Evolutionary conservation across 2,113 vertebrate genomes (phyloP), one percentile per base, ranked within the genome.

Genomic region (Podarcis cretensis): DNA sequence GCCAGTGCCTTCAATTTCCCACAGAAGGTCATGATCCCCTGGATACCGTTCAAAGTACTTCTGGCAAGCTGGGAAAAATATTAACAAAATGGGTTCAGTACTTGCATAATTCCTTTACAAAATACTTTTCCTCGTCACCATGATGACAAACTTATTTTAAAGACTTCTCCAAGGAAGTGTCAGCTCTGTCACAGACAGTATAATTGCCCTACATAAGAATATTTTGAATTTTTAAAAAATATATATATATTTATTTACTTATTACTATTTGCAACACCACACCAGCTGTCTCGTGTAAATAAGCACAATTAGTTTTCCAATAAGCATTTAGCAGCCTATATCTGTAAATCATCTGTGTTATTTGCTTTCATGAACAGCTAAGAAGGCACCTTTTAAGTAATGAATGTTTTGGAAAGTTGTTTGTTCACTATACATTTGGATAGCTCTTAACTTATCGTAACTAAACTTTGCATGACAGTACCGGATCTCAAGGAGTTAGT

Each of bases 1-100:
- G 82, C 98, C 98, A 79, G 94, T 86, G 90, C 97, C 96, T 91
- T 98, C 94, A 71, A 98, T 97, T 95, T 99, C 97, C 98, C 98
- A 99, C 40, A 99, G 94, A 68, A 98, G 92, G 57, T 97, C 95
- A 57, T 89, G 91, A 90, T 98, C 95, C 77, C 83, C 96, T 81
- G 98, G 98, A 79, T 98, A 97, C 87, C 96, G 97, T 83, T 97
- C 94, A 88, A 98, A 94, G 90, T 98, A 99, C 2, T 97, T 97
- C 91, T 96, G 96, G 95, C 98, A 99, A 94, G 98, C 98, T 99
- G 88, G 85, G 91, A 35, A 96, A 95, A 95, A 54, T 54, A 1
- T 93, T 4, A 95, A 85, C 35, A 91, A 86, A 37, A 78, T 5
- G 40, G 21, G n/a, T 69, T 84, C 63, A 37, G 25, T 23, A 71